Evolutionary conservation across 2,113 vertebrate species (phyloP).

Genomic region (Antechinus stuartii): DNA sequence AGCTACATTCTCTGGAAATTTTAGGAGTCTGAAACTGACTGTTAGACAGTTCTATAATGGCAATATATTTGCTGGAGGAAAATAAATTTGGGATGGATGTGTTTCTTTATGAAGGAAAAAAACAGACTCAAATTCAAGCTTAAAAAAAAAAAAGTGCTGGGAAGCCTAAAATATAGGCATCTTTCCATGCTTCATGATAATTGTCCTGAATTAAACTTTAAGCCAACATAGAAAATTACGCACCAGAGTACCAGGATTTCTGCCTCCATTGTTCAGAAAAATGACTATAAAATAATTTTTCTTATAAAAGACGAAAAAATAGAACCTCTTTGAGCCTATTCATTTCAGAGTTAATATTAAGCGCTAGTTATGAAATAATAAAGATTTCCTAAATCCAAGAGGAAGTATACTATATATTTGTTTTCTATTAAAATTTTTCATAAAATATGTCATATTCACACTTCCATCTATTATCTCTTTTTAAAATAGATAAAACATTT

Average conservation of each 20-base stretch:
- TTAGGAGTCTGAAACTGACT: slow-evolving; percentile 34
- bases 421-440: slow-evolving; percentile 20
- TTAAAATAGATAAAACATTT: not conserved
- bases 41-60: not conserved
- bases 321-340: not conserved
- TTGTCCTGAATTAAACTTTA: slow-evolving; percentile 31
- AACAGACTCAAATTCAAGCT: not conserved
- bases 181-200: not conserved
- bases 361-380: slow-evolving; percentile 57
- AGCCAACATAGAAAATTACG: slow-evolving; percentile 44
- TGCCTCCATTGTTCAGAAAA: slow-evolving; percentile 52
- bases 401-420: not conserved
- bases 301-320: slow-evolving; percentile 35
- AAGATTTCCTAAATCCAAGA: slow-evolving; percentile 58
- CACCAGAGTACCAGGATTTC: slow-evolving; percentile 35
- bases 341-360: slow-evolving; percentile 54
- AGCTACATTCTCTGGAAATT: slow-evolving; percentile 28
- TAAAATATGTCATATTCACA: not conserved
- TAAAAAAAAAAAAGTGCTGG: not conserved
- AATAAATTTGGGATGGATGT: slow-evolving; percentile 1
- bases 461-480: not conserved
- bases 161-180: no score
- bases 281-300: slow-evolving; percentile 62
- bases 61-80: slow-evolving; percentile 24
- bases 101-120: not conserved